Conservation (phyloP, 2,113 vertebrate species). For the crab-eating macaque (Macaca fascicularis) region T2T-MFA8v1.1 NC_088389.1:5610001-5610500, state of each 20-base stretch:
- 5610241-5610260: neutral
- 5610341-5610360: neutral
- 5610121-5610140: neutral
- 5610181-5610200: neutral
- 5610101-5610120: neutral
- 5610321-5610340: neutral
- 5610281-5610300: neutral
- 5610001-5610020: neutral
- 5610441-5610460: neutral
- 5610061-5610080: neutral
- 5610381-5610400: fast-evolving
- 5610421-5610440: neutral
- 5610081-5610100: neutral
- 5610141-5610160: too few relatives aligned
- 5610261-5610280: fast-evolving
- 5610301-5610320: neutral
- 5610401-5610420: neutral
- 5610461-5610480: neutral
- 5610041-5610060: neutral
- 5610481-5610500: too few relatives aligned
- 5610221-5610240: too few relatives aligned
- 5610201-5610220: too few relatives aligned
- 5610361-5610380: neutral
- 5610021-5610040: neutral
- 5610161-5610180: too few relatives aligned